Evolutionary conservation across 2,797 vertebrate species (phyloP), one percentile per base, ranked within the genome.

Genomic region (Urophycis tenuis): DNA sequence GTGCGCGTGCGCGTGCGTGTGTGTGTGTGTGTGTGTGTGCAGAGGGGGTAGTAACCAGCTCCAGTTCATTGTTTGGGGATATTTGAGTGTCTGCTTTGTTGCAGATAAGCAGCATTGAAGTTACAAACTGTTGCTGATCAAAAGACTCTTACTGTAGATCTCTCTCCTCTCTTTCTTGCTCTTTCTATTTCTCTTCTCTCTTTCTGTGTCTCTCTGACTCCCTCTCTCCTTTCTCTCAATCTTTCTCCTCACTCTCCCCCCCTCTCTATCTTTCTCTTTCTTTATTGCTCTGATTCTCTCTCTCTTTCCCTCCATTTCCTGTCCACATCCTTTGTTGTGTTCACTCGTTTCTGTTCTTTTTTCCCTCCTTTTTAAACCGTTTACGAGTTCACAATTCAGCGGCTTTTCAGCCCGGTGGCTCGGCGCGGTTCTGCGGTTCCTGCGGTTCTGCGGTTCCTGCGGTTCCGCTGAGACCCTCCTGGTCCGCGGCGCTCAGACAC

Each of bases 61-160:
- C 90, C 88, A 89, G 90, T 85, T 92, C 84, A 89, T 92, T 92
- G 90, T 92, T 90, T 76, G 84, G 83, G 82, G 87, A 89, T 82
- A 88, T 85, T 78, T 73, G 85, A 90, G 86, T 86, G 86, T 90
- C 85, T 88, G 88, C 87, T 86, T 87, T 89, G 85, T 86, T 83
- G 85, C 79, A 87, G 89, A 89, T 86, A 87, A 90, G 82, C 60
- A 78, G 77, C 83, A 29, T 86, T 85, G 81, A 85, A 80, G 86
- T 87, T 82, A 81, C 83, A 75, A 77, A 79, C 75, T 72, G 69
- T 80, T 30, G 14, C 78, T 81, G 88, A 90, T 91, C 86, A 90
- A 89, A 89, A 85, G 81, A 77, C 78, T 82, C 22, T 77, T 81
- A 75, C 74, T 86, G 78, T 83, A 69, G 34, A 78, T 80, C 78